phyloP scores from a whole-genome alignment of 2,113 vertebrate species.

The Oceanodroma tethys region DNA sequence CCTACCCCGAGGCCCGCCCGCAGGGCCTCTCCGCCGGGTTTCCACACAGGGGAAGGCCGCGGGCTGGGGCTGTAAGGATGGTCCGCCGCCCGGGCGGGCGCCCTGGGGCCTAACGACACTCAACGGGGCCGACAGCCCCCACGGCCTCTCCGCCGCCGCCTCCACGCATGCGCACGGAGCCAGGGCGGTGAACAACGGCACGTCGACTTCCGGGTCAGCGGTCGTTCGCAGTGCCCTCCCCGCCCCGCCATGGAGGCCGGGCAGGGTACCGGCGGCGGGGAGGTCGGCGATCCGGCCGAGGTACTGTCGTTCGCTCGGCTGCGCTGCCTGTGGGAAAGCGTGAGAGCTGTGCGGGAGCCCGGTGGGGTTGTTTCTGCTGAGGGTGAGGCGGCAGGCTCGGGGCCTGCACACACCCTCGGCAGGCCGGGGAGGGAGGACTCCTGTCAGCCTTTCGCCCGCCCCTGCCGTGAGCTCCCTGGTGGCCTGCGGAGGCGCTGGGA shows the following conservation, averaged over 20 bases:
- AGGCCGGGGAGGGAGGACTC: too few species aligned
- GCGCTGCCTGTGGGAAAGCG: fast-evolving
- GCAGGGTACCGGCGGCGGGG: neutral
- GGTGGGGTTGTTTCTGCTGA: neutral
- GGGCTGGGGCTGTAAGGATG: fast-evolving
- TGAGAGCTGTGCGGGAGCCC: too few species aligned
- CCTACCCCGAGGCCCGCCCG: neutral
- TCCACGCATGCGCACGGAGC: neutral
- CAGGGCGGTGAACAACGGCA: fast-evolving
- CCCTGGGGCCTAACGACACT: fast-evolving
- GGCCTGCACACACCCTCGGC: too few species aligned
- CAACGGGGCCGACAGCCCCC: fast-evolving
- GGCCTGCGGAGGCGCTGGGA: too few species aligned
- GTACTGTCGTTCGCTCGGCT: neutral
- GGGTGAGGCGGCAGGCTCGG: neutral
- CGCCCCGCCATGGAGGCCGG: neutral
- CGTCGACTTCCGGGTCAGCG: neutral
- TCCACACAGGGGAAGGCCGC: fast-evolving
- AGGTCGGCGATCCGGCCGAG: neutral
- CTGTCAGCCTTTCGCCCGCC: neutral
- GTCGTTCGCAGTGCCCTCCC: neutral
- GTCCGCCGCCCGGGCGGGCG: fast-evolving
- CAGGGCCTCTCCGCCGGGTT: too few species aligned
- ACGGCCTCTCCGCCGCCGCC: fast-evolving
- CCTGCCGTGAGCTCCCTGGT: neutral